phyloP scores from a whole-genome alignment of 30 jellyfish, hydroid and myxozoan genomes.

The Mastigias papua region DNA sequence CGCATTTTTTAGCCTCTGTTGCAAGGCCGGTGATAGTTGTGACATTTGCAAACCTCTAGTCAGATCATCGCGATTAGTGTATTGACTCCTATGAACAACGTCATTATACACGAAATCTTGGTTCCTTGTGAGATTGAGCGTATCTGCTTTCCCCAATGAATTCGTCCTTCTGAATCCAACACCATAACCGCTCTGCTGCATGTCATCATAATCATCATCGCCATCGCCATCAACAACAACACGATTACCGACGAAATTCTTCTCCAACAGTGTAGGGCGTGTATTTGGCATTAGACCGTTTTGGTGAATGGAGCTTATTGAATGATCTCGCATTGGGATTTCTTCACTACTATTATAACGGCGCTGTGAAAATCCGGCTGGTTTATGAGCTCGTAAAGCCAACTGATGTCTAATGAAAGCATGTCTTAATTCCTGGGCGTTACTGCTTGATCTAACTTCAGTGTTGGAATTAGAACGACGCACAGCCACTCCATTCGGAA shows the following conservation, averaged over 20 bases:
- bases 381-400: constrained; percentile 43
- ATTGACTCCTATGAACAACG: constrained; percentile 38
- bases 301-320: constrained; percentile 10
- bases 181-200: constrained; percentile 70
- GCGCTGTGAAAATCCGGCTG: constrained; percentile 46
- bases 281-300: constrained; percentile 10
- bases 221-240: constrained; percentile 30
- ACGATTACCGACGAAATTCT: not conserved
- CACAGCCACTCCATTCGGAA: constrained; percentile 13
- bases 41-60: constrained; percentile 35
- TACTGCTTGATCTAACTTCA: constrained; percentile 37
- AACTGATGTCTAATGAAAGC: constrained; percentile 73
- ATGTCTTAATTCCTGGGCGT: constrained; percentile 49
- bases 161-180: constrained; percentile 61
- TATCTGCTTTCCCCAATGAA: constrained; percentile 57
- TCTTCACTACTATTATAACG: constrained; percentile 67
- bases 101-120: constrained; percentile 35
- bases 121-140: not conserved
- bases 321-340: constrained; percentile 17
- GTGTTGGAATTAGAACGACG: not conserved
- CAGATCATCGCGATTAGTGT: not conserved
- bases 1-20: constrained; percentile 41
- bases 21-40: constrained; percentile 60
- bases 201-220: constrained; percentile 45
- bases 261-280: not conserved